These are phyloP conservation scores for Arenaria interpres DNA, from an alignment of 2,113 vertebrate genomes.

Conservation along the genomic window DNA sequence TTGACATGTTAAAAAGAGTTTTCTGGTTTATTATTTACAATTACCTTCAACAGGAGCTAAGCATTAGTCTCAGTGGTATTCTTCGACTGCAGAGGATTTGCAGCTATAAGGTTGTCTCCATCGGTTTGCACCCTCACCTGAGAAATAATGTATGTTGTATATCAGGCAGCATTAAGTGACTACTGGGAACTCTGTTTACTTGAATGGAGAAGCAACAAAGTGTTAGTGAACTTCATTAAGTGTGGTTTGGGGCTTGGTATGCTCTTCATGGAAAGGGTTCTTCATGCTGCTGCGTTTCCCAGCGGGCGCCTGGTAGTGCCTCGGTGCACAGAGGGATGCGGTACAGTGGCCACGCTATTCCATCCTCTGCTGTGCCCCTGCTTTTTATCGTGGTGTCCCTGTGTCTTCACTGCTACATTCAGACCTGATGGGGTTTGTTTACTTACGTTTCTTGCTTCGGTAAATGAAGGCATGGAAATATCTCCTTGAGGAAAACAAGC, in stretches of 20 bases:
- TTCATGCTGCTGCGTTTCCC: not conserved
- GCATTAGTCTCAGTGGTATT: not conserved
- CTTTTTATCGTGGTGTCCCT: not conserved
- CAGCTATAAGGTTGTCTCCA: not conserved
- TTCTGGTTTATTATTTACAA: not conserved
- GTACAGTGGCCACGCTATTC: not conserved
- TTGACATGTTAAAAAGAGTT: not conserved
- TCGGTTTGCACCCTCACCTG: not conserved
- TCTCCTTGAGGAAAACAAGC: not conserved
- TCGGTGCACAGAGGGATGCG: not conserved
- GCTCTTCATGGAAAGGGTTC: not conserved
- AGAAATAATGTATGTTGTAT: not conserved
- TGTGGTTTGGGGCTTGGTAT: not conserved
- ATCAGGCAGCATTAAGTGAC: not conserved
- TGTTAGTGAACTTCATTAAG: not conserved
- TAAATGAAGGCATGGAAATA: not conserved
- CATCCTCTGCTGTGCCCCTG: not conserved
- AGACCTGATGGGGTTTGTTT: not conserved
- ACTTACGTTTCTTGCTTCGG: not conserved
- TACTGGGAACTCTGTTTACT: not conserved
- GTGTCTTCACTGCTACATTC: not conserved
- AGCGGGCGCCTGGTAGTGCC: fast-evolving
- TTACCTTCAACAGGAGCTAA: not conserved
- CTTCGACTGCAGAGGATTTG: not conserved
- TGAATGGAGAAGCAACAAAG: not conserved